Evolutionary conservation across 2,113 vertebrate genomes (phyloP).

Genomic region (Cathartes aura): DNA sequence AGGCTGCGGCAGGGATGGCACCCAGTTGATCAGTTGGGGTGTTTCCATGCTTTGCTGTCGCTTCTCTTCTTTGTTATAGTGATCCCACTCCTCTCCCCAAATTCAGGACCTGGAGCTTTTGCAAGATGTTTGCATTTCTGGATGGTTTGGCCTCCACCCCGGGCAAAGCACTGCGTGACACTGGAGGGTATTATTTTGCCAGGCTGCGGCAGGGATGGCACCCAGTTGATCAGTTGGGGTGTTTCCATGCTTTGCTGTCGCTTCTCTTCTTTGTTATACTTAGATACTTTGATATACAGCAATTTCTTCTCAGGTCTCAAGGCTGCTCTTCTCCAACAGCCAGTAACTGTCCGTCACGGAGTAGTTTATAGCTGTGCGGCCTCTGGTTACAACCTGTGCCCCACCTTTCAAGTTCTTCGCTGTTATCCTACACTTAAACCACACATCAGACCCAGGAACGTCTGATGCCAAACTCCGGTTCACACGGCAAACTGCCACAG

Average conservation of each 20-base stretch:
- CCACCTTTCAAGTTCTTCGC: not conserved
- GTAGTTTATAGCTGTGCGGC: not conserved
- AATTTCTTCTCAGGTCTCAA: not conserved
- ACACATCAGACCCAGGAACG: fast-evolving
- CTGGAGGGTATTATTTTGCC: not conserved
- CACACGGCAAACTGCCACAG: not conserved
- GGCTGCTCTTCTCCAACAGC: not conserved
- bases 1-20: not conserved
- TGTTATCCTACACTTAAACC: not conserved
- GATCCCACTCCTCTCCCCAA: not conserved
- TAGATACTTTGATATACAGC: not conserved
- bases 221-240: not conserved
- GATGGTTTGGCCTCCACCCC: not conserved
- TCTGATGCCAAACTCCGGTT: not conserved
- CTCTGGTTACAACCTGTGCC: not conserved
- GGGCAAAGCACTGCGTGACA: not conserved
- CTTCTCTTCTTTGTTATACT: not conserved
- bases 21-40: not conserved
- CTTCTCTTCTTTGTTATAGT: not conserved
- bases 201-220: not conserved
- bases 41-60: not conserved
- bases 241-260: not conserved
- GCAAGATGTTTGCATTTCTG: not conserved
- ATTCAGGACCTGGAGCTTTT: not conserved
- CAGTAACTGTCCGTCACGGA: not conserved